Evolutionary conservation across 2,888 invertebrate species (phyloP), one percentile per base, ranked within the genome.

Genomic region (Seira sanloemensis): DNA sequence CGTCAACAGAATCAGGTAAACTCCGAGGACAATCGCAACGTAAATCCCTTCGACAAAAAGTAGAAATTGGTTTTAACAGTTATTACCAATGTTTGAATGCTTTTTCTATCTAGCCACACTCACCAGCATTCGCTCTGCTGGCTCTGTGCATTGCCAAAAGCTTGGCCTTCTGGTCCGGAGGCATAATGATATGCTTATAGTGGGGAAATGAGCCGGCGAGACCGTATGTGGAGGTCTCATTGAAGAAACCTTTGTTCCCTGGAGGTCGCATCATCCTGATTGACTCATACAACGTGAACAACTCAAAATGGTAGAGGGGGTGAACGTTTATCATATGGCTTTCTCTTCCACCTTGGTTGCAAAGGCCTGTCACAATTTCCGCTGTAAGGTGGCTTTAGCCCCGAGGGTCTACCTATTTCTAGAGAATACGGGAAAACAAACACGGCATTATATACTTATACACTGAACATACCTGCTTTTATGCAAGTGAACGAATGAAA

Each of bases 21-120:
- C 86, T 2, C 85, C 87, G 19, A 88, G 81, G 12, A 88, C 88
- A 1, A 88, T 85, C 0, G 88, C 88, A 18, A 88, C 88, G 62
- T 88, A 88, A 69, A 88, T 88, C 0, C 87, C 88, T 88, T 46
- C 1, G 18, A 12, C 24, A 67, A 16, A 37, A 24, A 24, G 19
- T 23, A 24, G 16, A 25, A 58, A 54, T 25, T 58, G 58, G 9
- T n/a, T 4, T 37, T 16, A 19, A n/a, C 27, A 50, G 21, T 2
- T 16, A 58, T 25, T 2, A 50, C 77, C 50, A 65, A n/a, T n/a
- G n/a, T n/a, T n/a, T n/a, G n/a, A n/a, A n/a, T n/a, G n/a, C n/a
- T n/a, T n/a, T n/a, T 37, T 37, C 12, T 68, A n/a, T 26, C 19
- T n/a, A 27, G 1, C 19, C 5, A 69, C 4, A 24, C 46, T 50